Percentiles rank a stretch among this genome's conserved stretches.
Evolutionary conservation across 2,888 invertebrate genomes (phyloP).

Genomic region (Drosophila kokeensis): DNA sequence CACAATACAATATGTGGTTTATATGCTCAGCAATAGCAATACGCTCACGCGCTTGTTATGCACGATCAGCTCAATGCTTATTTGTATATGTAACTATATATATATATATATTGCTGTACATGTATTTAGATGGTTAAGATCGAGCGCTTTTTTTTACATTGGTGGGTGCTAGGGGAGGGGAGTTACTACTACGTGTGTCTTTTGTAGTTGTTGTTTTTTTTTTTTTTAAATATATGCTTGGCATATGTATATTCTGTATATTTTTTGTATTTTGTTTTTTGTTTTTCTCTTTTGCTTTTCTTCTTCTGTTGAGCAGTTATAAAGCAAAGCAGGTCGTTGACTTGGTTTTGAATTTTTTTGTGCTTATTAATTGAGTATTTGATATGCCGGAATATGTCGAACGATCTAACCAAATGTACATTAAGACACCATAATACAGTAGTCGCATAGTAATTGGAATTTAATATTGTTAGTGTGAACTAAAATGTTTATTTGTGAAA

Average conservation of each 20-base stretch:
- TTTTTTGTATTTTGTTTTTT: constrained; percentile 5
- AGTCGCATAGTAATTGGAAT: background rate
- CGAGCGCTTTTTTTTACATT: constrained; percentile 5
- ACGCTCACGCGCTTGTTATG: constrained; percentile 77
- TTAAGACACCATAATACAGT: constrained; percentile 8
- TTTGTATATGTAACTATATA: constrained; percentile 8
- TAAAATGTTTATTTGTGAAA: background rate
- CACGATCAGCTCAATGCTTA: constrained; percentile 72
- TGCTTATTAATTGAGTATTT: constrained; percentile 84
- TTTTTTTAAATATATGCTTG: constrained; percentile 59
- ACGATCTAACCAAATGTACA: constrained; percentile 37
- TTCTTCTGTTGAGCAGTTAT: constrained; percentile 67
- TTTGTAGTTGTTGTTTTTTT: constrained; percentile 50
- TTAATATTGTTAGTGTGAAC: background rate
- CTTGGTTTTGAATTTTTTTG: constrained; percentile 69
- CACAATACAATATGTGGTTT: constrained; percentile 29
- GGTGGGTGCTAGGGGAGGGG: background rate
- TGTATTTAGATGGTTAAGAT: constrained; percentile 4
- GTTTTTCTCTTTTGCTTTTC: constrained; percentile 35
- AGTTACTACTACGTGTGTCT: constrained; percentile 53
- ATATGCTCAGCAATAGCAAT: constrained; percentile 50
- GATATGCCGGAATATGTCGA: constrained; percentile 73
- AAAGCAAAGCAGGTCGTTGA: constrained; percentile 82
- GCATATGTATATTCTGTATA: constrained; percentile 27
- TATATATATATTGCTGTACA: background rate